Percentiles rank a stretch among this genome's conserved stretches.
phyloP scores from a whole-genome alignment of 2,888 invertebrate species.

The Torymus tubicola region DNA sequence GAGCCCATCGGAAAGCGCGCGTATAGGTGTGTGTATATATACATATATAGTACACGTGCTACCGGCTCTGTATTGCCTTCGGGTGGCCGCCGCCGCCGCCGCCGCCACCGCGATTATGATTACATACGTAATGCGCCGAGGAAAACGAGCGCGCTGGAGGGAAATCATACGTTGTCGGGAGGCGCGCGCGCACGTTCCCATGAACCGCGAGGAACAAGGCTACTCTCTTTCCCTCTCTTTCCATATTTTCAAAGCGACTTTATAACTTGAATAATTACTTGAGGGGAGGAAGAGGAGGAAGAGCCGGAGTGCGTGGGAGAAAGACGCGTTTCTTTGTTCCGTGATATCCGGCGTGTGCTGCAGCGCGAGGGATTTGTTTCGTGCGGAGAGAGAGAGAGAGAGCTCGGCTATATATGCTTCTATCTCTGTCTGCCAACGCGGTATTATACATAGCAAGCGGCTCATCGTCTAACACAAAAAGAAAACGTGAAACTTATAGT shows the following conservation, averaged over 20 bases:
- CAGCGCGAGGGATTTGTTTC: conserved; percentile 18
- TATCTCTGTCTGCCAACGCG: no score
- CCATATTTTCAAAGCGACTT: conserved; percentile 36
- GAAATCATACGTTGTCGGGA: conserved; percentile 37
- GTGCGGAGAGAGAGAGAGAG: no score
- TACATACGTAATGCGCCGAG: no score
- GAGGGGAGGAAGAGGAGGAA: background rate
- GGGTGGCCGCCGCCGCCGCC: no score
- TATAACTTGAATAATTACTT: conserved; percentile 47
- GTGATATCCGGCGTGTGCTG: conserved; percentile 31
- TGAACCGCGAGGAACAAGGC: conserved; percentile 6
- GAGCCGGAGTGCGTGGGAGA: conserved; percentile 20
- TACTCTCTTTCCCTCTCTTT: background rate
- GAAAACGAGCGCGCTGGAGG: background rate
- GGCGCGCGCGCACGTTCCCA: conserved; percentile 51
- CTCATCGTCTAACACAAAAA: background rate
- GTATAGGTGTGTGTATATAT: no score
- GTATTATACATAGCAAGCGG: background rate
- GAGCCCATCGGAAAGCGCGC: no score
- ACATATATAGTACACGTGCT: no score
- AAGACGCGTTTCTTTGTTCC: conserved; percentile 44
- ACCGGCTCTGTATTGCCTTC: no score
- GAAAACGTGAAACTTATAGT: background rate
- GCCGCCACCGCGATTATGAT: no score
- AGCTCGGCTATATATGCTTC: no score